These are phyloP conservation scores for Lasioglossum malachurum DNA, from an alignment of 2,888 invertebrate genomes.

Conservation along the genomic window DNA sequence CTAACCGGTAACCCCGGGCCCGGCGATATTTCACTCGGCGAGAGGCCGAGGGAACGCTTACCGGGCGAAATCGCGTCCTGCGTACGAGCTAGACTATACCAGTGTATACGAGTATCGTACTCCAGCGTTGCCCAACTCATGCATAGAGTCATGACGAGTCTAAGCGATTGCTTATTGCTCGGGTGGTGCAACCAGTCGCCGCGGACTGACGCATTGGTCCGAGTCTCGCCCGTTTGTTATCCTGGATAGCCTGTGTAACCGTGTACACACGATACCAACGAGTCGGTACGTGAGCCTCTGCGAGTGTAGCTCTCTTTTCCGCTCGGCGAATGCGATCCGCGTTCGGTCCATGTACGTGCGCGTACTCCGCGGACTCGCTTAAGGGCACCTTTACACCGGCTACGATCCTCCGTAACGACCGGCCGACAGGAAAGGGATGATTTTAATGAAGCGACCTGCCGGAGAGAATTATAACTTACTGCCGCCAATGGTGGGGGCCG, in stretches of 20 bases:
- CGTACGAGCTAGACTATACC: slow-evolving; percentile 21
- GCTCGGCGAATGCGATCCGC: slow-evolving; percentile 25
- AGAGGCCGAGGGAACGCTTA: slow-evolving; percentile 42
- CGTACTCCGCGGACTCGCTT: slow-evolving; percentile 14
- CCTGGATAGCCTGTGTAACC: slow-evolving; percentile 38
- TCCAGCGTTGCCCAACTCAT: slow-evolving; percentile 76
- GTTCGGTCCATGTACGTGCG: slow-evolving; percentile 34
- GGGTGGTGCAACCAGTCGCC: slow-evolving; percentile 72
- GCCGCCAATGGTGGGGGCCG: background rate
- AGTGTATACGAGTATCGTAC: slow-evolving; percentile 13
- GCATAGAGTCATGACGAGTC: slow-evolving; percentile 80
- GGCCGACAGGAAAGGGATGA: background rate
- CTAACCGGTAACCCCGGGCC: slow-evolving; percentile 51
- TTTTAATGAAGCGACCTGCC: background rate
- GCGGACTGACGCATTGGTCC: slow-evolving; percentile 69
- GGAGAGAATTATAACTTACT: background rate
- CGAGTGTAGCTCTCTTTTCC: background rate
- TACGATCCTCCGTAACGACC: background rate
- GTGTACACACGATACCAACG: slow-evolving; percentile 27
- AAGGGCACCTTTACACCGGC: slow-evolving; percentile 25
- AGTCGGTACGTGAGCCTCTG: slow-evolving; percentile 7
- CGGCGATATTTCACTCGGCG: slow-evolving; percentile 67
- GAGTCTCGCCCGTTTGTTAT: slow-evolving; percentile 72
- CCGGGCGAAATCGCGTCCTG: slow-evolving; percentile 62
- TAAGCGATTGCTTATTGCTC: slow-evolving; percentile 77